A percentile compares a stretch with the other conserved stretches of the same genome.
These are phyloP conservation scores for Ifrita kowaldi DNA, from an alignment of 2,113 vertebrate genomes.

Conservation along the genomic window DNA sequence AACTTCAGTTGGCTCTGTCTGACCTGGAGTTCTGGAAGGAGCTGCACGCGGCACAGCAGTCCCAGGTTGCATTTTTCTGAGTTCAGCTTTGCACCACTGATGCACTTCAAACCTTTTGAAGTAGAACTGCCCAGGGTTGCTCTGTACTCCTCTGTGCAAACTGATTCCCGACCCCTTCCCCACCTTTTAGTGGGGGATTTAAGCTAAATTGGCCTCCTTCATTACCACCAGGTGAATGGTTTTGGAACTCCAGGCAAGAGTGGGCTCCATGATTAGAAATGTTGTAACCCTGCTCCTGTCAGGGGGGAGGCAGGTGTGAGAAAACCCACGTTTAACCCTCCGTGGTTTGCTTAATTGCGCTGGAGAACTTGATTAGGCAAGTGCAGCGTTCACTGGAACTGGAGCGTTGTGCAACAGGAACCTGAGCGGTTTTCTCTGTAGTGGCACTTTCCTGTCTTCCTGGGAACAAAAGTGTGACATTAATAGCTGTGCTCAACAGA, in stretches of 20 bases:
- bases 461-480: background rate
- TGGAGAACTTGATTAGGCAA: background rate
- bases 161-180: background rate
- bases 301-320: conserved; percentile 16
- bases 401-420: background rate
- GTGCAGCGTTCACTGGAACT: background rate
- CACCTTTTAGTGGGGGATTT: conserved; percentile 1
- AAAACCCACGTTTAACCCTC: background rate
- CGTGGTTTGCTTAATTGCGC: background rate
- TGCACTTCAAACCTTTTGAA: conserved; percentile 59
- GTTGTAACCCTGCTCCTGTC: background rate
- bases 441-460: background rate
- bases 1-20: background rate
- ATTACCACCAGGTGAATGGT: conserved; percentile 72
- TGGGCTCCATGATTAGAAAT: background rate
- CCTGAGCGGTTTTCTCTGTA: background rate
- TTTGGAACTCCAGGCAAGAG: conserved; percentile 38
- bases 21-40: background rate
- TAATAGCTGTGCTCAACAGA: conserved; percentile 19
- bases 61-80: conserved; percentile 54
- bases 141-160: conserved; percentile 41
- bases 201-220: conserved; percentile 75
- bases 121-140: conserved; percentile 57
- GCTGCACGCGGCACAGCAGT: background rate
- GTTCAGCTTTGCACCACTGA: conserved; percentile 39